Conservation (phyloP, 2,113 vertebrate species). For the Dasypus novemcinctus region DNA sequence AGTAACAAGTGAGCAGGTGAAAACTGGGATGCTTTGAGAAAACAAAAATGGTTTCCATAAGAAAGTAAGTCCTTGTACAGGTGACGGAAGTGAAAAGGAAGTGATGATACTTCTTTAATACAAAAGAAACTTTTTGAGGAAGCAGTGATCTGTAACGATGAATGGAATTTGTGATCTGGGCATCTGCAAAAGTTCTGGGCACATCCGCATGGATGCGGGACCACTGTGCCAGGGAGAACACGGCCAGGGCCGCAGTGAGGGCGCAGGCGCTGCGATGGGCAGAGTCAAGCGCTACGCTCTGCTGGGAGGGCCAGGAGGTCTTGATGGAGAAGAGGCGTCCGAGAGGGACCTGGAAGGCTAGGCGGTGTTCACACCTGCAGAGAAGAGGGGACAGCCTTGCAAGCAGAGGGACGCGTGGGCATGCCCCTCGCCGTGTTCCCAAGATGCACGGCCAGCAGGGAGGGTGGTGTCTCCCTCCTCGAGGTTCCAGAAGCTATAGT, state of each 20-base stretch:
- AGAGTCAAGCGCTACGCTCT: neutral
- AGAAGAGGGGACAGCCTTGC: neutral
- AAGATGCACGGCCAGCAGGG: neutral
- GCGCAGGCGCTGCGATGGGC: neutral
- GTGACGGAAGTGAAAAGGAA: neutral
- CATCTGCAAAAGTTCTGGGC: neutral
- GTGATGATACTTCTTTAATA: neutral
- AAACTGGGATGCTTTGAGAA: neutral
- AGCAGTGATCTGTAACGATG: neutral
- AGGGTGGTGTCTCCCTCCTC: neutral
- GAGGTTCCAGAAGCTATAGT: neutral
- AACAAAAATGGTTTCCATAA: neutral
- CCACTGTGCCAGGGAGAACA: neutral
- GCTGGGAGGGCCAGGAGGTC: neutral
- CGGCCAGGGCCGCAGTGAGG: neutral
- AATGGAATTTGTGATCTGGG: neutral
- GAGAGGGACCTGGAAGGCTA: neutral
- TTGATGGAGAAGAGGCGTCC: neutral
- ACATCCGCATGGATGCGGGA: neutral
- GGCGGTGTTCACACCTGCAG: neutral
- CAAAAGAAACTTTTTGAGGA: neutral
- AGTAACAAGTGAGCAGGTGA: neutral
- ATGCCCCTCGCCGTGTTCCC: neutral
- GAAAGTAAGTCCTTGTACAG: neutral
- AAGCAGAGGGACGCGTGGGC: neutral